Evolutionary conservation across 2,797 vertebrate genomes (phyloP), one percentile per base, ranked within the genome.

Genomic region (Malacoctenus gilli): DNA sequence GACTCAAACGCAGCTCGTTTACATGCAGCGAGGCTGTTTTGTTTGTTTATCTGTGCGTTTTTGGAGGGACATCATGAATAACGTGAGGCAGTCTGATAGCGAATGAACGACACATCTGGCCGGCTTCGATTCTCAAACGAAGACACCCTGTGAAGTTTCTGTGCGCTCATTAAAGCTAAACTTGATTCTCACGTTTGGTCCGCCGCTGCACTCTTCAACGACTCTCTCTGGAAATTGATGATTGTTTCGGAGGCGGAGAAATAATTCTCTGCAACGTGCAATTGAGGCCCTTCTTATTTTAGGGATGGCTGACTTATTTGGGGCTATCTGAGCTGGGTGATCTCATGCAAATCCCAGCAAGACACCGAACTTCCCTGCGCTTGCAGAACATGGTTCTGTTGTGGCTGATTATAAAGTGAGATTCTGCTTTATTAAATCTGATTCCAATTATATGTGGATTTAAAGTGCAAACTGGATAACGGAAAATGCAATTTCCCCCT

Each of bases 151-250:
- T 36, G 16, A 23, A 51, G 18, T 21, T 52, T n/a, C 22, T 37
- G 3, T 39, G 28, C 39, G 3, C 16, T 61, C 22, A 50, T 40
- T 68, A 40, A 56, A 57, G 16, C 9, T n/a, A 19, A 34, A 51
- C 6, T 19, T 51, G 12, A 30, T 37, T 23, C 5, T 54, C 8
- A 16, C 9, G 0, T 37, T 37, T 14, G 41, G 25, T 36, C 9
- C 10, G 0, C 37, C 16, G 13, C 38, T 11, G 1, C 8, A 15
- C 4, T n/a, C 13, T 15, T 42, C 12, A 2, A 30, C 41, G 35
- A 19, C 40, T 55, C 8, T 38, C 3, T 16, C 1, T 47, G 12
- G 34, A 41, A 16, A 20, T 14, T 21, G 6, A 30, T 39, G 19
- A 21, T 55, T 13, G 21, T 32, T 34, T 41, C 9, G 21, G 37